These are phyloP conservation scores for Plecotus auritus DNA, from an alignment of 2,113 vertebrate genomes.

Conservation along the genomic window DNA sequence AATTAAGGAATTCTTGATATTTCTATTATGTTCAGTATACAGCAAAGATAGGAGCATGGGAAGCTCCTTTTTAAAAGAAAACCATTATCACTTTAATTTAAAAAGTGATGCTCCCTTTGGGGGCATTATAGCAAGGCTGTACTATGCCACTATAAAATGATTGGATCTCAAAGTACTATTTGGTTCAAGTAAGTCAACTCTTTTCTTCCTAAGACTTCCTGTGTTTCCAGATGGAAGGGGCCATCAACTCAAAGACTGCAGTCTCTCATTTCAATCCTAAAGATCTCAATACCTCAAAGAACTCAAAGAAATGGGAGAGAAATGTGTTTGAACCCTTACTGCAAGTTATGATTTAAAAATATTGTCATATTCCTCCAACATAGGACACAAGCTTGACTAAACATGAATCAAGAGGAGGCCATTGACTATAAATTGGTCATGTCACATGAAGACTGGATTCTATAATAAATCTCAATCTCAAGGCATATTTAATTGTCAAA, in stretches of 20 bases:
- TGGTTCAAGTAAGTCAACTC: background rate
- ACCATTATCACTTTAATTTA: background rate
- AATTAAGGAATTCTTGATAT: background rate
- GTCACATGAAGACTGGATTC: background rate
- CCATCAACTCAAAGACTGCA: background rate
- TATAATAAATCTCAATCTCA: background rate
- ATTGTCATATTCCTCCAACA: background rate
- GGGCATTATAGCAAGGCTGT: background rate
- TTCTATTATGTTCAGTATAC: background rate
- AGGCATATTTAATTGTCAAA: background rate
- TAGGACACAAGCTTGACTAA: background rate
- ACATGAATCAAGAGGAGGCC: background rate
- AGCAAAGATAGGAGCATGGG: background rate
- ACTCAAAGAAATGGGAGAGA: background rate
- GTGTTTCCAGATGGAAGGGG: background rate
- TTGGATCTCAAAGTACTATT: background rate
- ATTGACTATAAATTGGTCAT: background rate
- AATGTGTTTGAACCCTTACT: background rate
- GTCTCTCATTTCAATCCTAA: slow-evolving; percentile 13
- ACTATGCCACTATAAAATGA: background rate
- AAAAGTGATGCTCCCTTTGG: background rate
- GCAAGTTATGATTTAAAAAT: background rate
- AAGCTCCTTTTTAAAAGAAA: background rate
- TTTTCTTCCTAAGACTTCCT: slow-evolving; percentile 1
- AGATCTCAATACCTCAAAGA: background rate